phyloP scores from a whole-genome alignment of 2,888 invertebrate genomes.

The Serripes groenlandicus region DNA sequence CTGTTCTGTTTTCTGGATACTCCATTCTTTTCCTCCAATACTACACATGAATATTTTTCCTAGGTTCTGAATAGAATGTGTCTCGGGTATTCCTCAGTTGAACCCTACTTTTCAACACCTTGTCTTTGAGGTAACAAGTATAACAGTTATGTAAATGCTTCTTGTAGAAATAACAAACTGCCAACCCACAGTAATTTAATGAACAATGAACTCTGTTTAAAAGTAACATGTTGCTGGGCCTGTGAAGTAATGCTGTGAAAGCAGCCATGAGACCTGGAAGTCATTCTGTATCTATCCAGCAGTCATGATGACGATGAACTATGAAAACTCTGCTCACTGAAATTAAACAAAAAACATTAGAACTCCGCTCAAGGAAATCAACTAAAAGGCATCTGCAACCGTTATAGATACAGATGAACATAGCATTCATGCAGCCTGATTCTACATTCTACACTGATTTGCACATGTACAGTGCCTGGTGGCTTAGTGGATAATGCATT shows the following conservation, averaged over 20 bases:
- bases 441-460: no score
- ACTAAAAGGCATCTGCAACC: no score
- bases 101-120: no score
- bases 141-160: neutral
- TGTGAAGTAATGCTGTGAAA: neutral
- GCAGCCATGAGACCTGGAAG: neutral
- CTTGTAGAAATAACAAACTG: neutral
- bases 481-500: no score
- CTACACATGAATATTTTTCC: no score
- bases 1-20: no score
- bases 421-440: no score
- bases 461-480: no score
- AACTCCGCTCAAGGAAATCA: no score
- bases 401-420: no score
- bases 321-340: slow-evolving; percentile 65
- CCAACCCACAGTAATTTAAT: neutral
- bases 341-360: slow-evolving; percentile 26
- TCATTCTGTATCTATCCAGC: neutral
- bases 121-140: neutral
- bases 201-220: neutral
- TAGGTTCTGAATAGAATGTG: no score
- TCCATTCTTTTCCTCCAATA: no score
- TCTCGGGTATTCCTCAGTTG: neutral
- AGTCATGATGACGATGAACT: slow-evolving; percentile 29
- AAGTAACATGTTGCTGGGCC: neutral